phyloP scores from a whole-genome alignment of 2,113 vertebrate genomes.

The Cyprinodon brontotheroides region DNA sequence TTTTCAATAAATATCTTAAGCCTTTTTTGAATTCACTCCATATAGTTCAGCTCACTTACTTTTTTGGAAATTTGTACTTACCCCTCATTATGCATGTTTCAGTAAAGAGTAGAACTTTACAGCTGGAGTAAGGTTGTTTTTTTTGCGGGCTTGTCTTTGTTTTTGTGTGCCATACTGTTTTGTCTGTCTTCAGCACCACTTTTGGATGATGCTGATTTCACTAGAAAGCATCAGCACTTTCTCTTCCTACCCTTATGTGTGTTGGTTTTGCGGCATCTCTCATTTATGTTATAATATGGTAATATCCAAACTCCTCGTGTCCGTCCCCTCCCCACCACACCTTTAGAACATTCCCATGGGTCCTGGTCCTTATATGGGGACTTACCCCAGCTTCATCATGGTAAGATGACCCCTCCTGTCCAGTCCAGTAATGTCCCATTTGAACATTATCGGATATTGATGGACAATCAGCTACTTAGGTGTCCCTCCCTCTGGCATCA shows the following conservation, averaged over 20 bases:
- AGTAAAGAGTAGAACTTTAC: not conserved
- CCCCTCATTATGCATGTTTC: constrained; percentile 31
- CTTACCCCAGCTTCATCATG: constrained; percentile 87
- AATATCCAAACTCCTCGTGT: constrained; percentile 72
- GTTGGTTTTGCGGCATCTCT: constrained; percentile 44
- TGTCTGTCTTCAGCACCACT: constrained; percentile 3
- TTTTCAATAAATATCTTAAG: constrained; percentile 9
- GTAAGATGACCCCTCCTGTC: constrained; percentile 80
- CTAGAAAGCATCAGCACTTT: not conserved
- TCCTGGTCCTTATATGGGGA: constrained; percentile 77
- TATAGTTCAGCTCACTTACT: constrained; percentile 4
- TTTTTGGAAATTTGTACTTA: not conserved
- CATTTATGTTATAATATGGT: constrained; percentile 64
- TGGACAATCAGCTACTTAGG: constrained; percentile 56
- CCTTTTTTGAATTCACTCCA: constrained; percentile 11
- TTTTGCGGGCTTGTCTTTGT: constrained; percentile 32
- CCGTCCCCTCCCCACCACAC: constrained; percentile 58
- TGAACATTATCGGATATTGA: constrained; percentile 60
- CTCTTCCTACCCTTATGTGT: constrained; percentile 2
- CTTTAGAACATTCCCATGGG: constrained; percentile 78
- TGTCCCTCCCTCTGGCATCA: constrained; percentile 31
- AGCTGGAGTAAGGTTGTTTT: constrained; percentile 11
- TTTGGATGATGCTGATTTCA: not conserved
- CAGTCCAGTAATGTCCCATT: constrained; percentile 53
- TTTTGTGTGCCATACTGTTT: constrained; percentile 10